Evolutionary conservation across 2,113 vertebrate genomes (phyloP).

Genomic region (Lichenostomus cassidix): DNA sequence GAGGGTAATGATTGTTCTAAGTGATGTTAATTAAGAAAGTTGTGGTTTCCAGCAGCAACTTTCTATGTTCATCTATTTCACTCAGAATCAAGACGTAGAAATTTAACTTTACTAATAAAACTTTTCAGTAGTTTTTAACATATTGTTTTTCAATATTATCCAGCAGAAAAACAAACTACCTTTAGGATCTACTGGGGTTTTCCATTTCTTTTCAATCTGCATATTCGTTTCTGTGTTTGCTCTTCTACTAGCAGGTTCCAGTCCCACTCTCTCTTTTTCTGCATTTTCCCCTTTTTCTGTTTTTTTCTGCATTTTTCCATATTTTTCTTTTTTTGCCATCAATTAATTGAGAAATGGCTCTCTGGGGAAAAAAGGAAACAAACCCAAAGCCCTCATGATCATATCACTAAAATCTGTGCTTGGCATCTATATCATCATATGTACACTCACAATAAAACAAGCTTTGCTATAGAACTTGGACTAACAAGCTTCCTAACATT

Average conservation of each 20-base stretch:
- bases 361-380: background rate
- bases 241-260: background rate
- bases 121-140: background rate
- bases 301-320: background rate
- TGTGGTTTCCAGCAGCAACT: background rate
- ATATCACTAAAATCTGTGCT: background rate
- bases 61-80: background rate
- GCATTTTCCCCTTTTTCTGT: background rate
- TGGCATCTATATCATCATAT: background rate
- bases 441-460: background rate
- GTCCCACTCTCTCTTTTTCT: background rate
- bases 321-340: background rate
- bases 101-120: background rate
- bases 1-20: background rate
- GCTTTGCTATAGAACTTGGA: background rate
- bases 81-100: background rate
- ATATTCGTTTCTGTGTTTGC: background rate
- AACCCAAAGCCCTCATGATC: fast-evolving
- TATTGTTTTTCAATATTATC: background rate
- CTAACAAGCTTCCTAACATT: background rate
- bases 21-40: background rate
- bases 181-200: background rate
- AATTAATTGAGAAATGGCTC: background rate
- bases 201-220: background rate
- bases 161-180: background rate